Evolutionary conservation across 2,797 vertebrate genomes (phyloP).

Genomic region (Muscicapa striata): DNA sequence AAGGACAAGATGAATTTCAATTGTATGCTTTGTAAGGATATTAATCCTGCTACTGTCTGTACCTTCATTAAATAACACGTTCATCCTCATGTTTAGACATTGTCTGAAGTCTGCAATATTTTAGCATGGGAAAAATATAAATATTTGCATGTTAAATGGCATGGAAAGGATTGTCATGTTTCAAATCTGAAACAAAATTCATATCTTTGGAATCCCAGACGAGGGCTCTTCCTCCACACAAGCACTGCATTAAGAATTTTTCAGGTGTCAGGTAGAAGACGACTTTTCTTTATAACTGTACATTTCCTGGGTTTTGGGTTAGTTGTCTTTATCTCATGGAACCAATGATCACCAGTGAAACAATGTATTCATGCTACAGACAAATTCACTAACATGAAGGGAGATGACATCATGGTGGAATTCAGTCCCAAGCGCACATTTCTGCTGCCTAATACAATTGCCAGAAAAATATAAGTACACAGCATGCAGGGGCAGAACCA

Average conservation of each 20-base stretch:
- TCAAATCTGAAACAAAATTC: not conserved
- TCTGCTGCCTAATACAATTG: not conserved
- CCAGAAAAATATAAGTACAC: constrained; percentile 1
- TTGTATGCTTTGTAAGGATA: not conserved
- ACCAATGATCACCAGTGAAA: not conserved
- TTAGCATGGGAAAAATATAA: not conserved
- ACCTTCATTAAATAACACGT: not conserved
- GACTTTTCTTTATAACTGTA: not conserved
- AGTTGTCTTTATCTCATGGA: not conserved
- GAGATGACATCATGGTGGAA: not conserved
- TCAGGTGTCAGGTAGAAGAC: not conserved
- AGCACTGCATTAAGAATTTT: not conserved
- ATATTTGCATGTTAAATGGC: not conserved
- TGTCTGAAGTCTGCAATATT: not conserved
- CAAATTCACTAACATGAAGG: not conserved
- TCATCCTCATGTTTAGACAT: not conserved
- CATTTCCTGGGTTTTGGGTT: not conserved
- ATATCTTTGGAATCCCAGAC: not conserved
- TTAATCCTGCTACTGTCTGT: not conserved
- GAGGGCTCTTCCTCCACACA: not conserved
- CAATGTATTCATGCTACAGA: not conserved
- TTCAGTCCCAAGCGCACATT: not conserved
- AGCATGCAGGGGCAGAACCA: not conserved
- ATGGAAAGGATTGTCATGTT: not conserved
- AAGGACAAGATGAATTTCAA: not conserved